Percentiles rank a stretch among this genome's conserved stretches.
Conservation (phyloP, 2,113 vertebrate species). For the Hippopotamus amphibius region DNA sequence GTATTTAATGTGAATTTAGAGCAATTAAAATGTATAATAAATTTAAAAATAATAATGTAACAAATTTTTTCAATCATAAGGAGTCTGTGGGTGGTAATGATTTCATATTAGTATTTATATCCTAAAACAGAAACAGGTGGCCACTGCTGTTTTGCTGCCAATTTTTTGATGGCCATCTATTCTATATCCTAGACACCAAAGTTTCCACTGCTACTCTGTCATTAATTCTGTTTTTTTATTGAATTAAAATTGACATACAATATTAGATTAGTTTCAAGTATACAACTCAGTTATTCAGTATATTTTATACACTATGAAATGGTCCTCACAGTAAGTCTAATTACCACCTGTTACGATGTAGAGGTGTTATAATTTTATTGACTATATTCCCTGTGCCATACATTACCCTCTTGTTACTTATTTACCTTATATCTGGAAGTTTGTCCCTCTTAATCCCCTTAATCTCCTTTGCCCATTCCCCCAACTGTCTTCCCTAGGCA, state of each 20-base stretch:
- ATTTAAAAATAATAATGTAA: not conserved
- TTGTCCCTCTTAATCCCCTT: not conserved
- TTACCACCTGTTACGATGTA: not conserved
- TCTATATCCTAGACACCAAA: not conserved
- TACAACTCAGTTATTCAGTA: not conserved
- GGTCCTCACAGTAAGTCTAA: not conserved
- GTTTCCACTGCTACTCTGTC: not conserved
- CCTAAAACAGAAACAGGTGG: not conserved
- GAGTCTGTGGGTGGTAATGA: not conserved
- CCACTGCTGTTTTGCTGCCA: not conserved
- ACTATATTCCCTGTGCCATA: not conserved
- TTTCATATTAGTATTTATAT: not conserved
- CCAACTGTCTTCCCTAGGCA: not conserved
- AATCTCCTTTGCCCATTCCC: not conserved
- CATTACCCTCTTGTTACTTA: not conserved
- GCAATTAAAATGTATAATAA: not conserved
- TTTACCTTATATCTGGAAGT: not conserved
- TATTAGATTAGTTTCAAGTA: not conserved
- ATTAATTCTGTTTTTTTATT: not conserved
- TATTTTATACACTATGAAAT: not conserved
- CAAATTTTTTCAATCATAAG: not conserved
- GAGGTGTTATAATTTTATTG: not conserved
- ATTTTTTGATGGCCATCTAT: not conserved
- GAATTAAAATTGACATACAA: not conserved
- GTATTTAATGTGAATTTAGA: slow-evolving; percentile 18